Percentiles rank a stretch among this genome's conserved stretches.
phyloP scores from a whole-genome alignment of 2,888 invertebrate species.

The Dimorphilus gyrociliatus region DNA sequence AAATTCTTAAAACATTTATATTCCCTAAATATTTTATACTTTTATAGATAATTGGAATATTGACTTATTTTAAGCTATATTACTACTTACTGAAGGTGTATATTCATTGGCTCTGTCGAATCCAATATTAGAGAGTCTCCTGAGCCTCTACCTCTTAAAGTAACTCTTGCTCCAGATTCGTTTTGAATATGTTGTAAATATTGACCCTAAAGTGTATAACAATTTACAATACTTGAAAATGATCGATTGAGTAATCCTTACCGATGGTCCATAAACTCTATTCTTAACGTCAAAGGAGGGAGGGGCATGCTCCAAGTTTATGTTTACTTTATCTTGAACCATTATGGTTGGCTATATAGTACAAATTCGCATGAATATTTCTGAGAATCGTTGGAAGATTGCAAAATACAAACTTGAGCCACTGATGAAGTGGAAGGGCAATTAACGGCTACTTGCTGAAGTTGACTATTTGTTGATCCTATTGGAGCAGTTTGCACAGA shows the following conservation, averaged over 20 bases:
- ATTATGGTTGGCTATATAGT: constrained; percentile 20
- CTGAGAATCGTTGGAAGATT: too few species aligned
- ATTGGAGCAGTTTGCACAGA: too few species aligned
- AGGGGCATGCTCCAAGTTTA: constrained; percentile 60
- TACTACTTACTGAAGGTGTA: constrained; percentile 50
- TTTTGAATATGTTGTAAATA: constrained; percentile 57
- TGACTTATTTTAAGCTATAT: neutral
- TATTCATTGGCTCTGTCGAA: constrained; percentile 61
- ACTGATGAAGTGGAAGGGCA: too few species aligned
- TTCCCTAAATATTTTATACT: neutral
- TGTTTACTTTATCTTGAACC: constrained; percentile 55
- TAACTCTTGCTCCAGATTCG: constrained; percentile 60
- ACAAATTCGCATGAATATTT: constrained; percentile 4
- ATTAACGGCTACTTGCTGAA: too few species aligned
- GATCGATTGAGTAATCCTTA: too few species aligned
- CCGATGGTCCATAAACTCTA: constrained; percentile 49
- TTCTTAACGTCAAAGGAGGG: constrained; percentile 57
- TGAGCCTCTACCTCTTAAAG: constrained; percentile 53
- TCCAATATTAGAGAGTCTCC: too few species aligned
- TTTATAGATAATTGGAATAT: neutral
- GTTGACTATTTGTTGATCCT: too few species aligned
- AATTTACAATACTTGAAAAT: neutral
- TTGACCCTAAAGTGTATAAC: constrained; percentile 21
- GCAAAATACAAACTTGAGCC: too few species aligned
- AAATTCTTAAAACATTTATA: too few species aligned